Conservation (phyloP, 2,113 vertebrate genomes). For the Bucco capensis region DNA sequence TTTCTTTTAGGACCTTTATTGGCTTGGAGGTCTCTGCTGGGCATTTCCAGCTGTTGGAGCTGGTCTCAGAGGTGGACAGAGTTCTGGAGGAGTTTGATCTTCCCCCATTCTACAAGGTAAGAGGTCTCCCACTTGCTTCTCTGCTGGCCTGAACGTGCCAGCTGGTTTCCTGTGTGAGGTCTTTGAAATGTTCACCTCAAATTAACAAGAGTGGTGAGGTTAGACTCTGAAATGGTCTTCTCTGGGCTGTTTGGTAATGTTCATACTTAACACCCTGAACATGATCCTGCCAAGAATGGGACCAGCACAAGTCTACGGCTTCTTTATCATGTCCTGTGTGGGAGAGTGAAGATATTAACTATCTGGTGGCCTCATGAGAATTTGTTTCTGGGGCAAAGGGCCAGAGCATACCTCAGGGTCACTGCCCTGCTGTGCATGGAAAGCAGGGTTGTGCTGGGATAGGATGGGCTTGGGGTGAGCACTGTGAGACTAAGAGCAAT, state of each 20-base stretch:
- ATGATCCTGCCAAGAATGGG: neutral
- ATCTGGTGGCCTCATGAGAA: neutral
- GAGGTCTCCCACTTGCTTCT: neutral
- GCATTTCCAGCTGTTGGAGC: constrained; percentile 80
- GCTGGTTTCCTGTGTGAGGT: neutral
- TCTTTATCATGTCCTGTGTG: neutral
- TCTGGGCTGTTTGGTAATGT: neutral
- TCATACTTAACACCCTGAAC: neutral
- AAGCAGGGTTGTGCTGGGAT: neutral
- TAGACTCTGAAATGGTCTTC: neutral
- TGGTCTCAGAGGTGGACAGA: constrained; percentile 81
- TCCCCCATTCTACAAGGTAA: constrained; percentile 88
- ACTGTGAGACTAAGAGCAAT: neutral
- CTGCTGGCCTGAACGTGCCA: neutral
- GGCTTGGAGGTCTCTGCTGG: constrained; percentile 85
- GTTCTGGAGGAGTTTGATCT: constrained; percentile 88
- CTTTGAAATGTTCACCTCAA: neutral
- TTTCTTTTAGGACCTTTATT: constrained; percentile 85
- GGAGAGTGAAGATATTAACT: neutral
- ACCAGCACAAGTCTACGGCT: neutral
- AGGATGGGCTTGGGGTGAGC: neutral
- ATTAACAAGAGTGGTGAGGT: neutral
- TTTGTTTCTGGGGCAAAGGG: rapidly evolving
- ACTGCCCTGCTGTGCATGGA: rapidly evolving
- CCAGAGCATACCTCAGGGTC: rapidly evolving